phyloP scores from a whole-genome alignment of 1,140 invertebrate species.

The Coptotermes formosanus region DNA sequence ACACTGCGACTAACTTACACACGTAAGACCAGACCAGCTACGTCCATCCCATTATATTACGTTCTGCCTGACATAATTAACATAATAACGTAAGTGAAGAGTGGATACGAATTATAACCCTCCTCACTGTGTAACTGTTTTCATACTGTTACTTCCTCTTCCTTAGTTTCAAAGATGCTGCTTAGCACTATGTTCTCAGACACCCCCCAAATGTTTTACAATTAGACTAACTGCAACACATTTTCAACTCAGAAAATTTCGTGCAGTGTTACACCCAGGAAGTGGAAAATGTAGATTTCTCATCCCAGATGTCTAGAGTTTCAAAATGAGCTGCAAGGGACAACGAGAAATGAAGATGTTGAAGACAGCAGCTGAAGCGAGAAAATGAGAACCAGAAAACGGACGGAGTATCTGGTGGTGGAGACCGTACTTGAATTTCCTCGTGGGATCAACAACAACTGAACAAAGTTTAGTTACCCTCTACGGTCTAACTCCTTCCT shows the following conservation, averaged over 20 bases:
- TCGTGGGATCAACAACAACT: not conserved
- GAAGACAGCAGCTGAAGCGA: not conserved
- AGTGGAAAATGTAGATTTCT: conserved; percentile 6
- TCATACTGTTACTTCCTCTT: too few species aligned
- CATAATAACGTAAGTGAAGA: too few species aligned
- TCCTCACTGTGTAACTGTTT: too few species aligned
- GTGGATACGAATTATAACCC: too few species aligned
- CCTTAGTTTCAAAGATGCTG: too few species aligned
- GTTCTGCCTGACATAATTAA: too few species aligned
- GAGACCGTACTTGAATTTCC: not conserved
- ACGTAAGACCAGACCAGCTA: too few species aligned
- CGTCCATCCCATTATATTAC: too few species aligned
- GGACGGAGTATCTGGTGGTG: not conserved
- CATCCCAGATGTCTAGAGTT: not conserved
- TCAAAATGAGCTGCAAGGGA: not conserved
- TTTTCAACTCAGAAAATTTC: not conserved
- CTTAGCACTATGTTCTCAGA: too few species aligned
- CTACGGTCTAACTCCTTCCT: not conserved
- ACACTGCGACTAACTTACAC: too few species aligned
- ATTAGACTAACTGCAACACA: not conserved
- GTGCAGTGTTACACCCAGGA: not conserved
- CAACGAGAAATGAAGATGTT: not conserved
- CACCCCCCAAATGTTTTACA: not conserved
- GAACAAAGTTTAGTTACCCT: conserved; percentile 8
- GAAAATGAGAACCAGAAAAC: not conserved